Evolutionary conservation across 2,797 vertebrate species (phyloP), one percentile per base, ranked within the genome.

Genomic region (Leptodactylus fallax): DNA sequence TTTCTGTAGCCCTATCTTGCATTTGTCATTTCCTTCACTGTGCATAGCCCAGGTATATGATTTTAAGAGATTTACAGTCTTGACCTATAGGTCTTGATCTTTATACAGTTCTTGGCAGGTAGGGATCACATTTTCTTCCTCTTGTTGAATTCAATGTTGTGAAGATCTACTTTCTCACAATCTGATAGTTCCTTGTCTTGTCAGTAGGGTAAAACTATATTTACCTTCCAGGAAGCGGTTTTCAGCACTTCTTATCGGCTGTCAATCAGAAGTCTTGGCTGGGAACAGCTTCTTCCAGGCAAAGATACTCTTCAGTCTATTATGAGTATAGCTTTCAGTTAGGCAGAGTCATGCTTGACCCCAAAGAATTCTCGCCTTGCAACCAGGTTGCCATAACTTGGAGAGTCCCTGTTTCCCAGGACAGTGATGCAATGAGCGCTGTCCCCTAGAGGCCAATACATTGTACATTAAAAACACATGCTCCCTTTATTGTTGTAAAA

Each of bases 261-360:
- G 86, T 76, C 89, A 81, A 65, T 86, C 86, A 58, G 0, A 78
- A 90, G 87, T 92, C 88, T 87, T 90, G 87, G 63, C 90, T 90
- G 81, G 51, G 86, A 81, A 79, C 45, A 89, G 90, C 21, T 6
- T 69, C 3, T 90, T 90, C 84, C 74, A 60, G 61, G 3, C 83
- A 83, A 89, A 90, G 19, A 86, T 25, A 81, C 80, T 11, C 6
- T 79, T 72, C 23, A 65, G 86, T 45, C 23, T 86, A 10, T 81
- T 56, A 88, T 1, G 63, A 36, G 85, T 81, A 90, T 58, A 61
- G 51, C 55, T 83, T 81, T 90, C 90, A 81, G 90, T 89, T 87
- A 90, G 53, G 81, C 0, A 82, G 71, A 60, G 67, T 91, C 89
- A 0, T n/a, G 0, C 83, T 83, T 88, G 88, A 72, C 47, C 80